Conservation (phyloP, 2,113 vertebrate species). For the Turnix velox region DNA sequence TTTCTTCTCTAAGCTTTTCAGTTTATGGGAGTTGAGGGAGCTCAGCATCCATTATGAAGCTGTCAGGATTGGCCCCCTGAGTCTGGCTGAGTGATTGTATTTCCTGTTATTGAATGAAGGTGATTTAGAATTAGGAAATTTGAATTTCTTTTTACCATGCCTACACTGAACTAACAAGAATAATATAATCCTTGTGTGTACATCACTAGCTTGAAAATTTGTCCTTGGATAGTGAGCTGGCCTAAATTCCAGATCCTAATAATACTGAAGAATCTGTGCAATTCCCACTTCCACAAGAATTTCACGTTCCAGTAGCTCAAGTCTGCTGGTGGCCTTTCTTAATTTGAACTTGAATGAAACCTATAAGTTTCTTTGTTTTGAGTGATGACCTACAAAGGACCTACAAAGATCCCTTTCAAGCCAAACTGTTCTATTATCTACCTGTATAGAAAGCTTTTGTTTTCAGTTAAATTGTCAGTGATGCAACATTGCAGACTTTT, state of each 20-base stretch:
- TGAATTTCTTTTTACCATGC: background rate
- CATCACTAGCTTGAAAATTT: background rate
- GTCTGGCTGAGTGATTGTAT: background rate
- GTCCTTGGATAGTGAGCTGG: background rate
- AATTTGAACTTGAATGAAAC: background rate
- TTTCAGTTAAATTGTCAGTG: background rate
- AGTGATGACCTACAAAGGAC: background rate
- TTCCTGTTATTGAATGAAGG: background rate
- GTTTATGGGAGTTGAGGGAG: background rate
- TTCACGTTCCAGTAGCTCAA: background rate
- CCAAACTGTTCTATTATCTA: background rate
- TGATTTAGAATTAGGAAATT: background rate
- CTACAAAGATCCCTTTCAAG: background rate
- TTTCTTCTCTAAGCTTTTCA: background rate
- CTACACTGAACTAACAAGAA: background rate
- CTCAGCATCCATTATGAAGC: background rate
- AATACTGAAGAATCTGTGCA: background rate
- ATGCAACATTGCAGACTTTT: background rate
- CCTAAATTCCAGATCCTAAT: background rate
- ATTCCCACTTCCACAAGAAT: no score
- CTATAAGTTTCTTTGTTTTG: background rate
- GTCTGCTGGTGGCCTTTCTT: fast-evolving
- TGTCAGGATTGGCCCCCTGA: background rate
- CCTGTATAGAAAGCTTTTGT: background rate
- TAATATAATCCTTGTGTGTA: background rate